Conservation (phyloP, 2,797 vertebrate genomes). For the Acanthopagrus latus region DNA sequence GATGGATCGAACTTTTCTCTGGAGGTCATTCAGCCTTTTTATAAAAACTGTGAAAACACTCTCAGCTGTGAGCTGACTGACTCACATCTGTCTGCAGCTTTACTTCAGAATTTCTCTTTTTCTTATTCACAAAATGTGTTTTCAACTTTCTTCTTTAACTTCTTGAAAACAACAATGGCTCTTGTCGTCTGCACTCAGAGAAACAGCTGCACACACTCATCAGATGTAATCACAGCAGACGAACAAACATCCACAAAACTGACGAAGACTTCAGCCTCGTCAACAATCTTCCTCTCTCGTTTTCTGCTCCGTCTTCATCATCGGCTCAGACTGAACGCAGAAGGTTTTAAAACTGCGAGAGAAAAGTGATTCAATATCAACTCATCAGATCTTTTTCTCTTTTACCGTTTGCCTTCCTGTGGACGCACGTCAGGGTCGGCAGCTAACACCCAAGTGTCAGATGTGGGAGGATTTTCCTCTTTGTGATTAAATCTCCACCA, state of each 20-base stretch:
- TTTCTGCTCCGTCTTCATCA: not conserved
- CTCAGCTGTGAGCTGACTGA: not conserved
- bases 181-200: not conserved
- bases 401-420: too few species aligned
- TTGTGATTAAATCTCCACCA: too few species aligned
- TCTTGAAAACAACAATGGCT: not conserved
- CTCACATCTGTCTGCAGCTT: too few species aligned
- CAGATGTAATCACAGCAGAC: conserved; percentile 7
- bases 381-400: not conserved
- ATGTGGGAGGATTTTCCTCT: too few species aligned
- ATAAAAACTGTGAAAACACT: not conserved
- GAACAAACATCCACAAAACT: not conserved
- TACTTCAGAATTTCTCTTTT: too few species aligned
- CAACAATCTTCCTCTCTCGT: not conserved
- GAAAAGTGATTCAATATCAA: too few species aligned
- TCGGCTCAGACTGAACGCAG: not conserved
- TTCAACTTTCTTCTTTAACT: not conserved
- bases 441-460: too few species aligned
- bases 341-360: too few species aligned
- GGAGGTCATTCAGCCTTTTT: not conserved
- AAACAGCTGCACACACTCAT: conserved; percentile 3
- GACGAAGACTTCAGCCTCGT: not conserved
- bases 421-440: too few species aligned
- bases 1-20: not conserved
- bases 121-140: not conserved